Conservation (phyloP, 1,140 invertebrate species). For the Bombus terrestris region DNA sequence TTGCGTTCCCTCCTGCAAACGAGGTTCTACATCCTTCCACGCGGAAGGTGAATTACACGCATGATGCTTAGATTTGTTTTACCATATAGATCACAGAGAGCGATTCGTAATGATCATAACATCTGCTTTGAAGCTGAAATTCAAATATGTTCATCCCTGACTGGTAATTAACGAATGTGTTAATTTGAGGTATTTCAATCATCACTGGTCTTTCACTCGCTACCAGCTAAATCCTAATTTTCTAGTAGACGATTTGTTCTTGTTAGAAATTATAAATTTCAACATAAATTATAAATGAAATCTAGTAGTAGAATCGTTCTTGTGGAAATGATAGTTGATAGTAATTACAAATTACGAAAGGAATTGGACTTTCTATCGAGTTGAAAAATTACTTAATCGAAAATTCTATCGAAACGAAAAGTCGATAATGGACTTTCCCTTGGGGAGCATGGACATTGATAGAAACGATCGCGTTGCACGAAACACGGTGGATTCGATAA, state of each 20-base stretch:
- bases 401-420: not conserved
- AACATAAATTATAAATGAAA: not conserved
- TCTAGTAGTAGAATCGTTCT: not conserved
- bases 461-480: slow-evolving; percentile 46
- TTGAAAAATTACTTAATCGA: not conserved
- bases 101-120: not conserved
- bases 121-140: not conserved
- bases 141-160: too few species aligned
- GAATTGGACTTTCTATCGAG: not conserved
- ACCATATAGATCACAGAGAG: not conserved
- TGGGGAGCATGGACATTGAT: not conserved
- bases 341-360: not conserved
- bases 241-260: not conserved
- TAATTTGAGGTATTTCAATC: not conserved
- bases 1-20: not conserved
- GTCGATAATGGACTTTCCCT: slow-evolving; percentile 31
- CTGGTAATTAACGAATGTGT: not conserved
- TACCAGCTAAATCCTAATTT: not conserved
- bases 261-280: not conserved
- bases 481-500: slow-evolving; percentile 69
- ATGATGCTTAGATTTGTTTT: not conserved
- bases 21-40: not conserved
- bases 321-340: not conserved
- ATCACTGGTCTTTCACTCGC: not conserved
- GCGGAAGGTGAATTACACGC: not conserved